Conservation (phyloP, 2,888 invertebrate species). For the Iselma pallidipennis region DNA sequence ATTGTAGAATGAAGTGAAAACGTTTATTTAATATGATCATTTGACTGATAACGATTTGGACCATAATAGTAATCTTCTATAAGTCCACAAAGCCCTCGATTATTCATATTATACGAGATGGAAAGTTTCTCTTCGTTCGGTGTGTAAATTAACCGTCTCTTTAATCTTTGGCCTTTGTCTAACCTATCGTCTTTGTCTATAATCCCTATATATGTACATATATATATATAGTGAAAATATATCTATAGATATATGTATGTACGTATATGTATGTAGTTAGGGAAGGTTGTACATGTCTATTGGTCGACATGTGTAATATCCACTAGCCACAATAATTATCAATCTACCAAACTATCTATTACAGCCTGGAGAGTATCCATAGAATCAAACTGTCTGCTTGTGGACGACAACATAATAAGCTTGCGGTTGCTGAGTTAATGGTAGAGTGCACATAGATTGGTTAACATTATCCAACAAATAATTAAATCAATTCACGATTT, state of each 20-base stretch:
- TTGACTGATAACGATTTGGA: too few species aligned
- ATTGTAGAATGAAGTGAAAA: too few species aligned
- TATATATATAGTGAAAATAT: too few species aligned
- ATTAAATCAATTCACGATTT: not conserved
- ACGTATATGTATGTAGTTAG: too few species aligned
- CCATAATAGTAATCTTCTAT: slow-evolving; percentile 22
- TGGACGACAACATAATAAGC: not conserved
- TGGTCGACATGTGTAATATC: not conserved
- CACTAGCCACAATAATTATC: not conserved
- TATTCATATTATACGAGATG: too few species aligned
- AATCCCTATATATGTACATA: too few species aligned
- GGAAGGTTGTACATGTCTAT: not conserved
- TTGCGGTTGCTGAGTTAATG: not conserved
- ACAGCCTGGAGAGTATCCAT: not conserved
- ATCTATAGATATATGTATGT: too few species aligned
- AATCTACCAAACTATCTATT: not conserved
- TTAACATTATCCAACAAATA: not conserved
- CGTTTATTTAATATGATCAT: too few species aligned
- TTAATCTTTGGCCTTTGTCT: too few species aligned
- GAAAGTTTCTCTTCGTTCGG: too few species aligned
- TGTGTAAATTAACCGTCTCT: too few species aligned
- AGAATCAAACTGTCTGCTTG: not conserved
- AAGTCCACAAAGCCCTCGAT: slow-evolving; percentile 24
- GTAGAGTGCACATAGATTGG: not conserved
- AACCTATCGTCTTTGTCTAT: too few species aligned